Evolutionary conservation across 2,888 invertebrate species (phyloP).

Genomic region (Hirtodrosophila alboralis): DNA sequence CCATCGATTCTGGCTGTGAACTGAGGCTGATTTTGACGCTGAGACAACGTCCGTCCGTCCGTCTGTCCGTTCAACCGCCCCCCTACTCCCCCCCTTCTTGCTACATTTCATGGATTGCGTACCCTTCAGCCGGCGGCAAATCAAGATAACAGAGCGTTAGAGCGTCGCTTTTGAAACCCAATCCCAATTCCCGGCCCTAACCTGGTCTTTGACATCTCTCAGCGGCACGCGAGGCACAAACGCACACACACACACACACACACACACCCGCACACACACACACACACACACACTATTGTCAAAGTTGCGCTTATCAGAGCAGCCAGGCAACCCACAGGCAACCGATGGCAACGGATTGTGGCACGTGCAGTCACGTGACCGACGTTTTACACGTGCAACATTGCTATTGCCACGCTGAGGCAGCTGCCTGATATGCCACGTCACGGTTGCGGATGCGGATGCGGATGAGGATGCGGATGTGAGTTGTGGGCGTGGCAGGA

Average conservation of each 20-base stretch:
- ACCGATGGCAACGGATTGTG: conserved; percentile 27
- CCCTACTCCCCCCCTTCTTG: too few relatives aligned
- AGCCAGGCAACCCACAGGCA: conserved; percentile 32
- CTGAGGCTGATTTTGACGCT: conserved; percentile 9
- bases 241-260: background rate
- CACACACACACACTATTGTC: conserved; percentile 56
- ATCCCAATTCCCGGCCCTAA: conserved; percentile 39
- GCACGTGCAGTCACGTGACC: conserved; percentile 80
- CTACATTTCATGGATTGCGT: conserved; percentile 2
- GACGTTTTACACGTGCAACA: conserved; percentile 73
- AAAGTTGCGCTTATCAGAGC: conserved; percentile 72
- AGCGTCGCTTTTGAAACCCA: conserved; percentile 37
- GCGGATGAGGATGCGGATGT: conserved; percentile 39
- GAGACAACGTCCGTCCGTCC: background rate
- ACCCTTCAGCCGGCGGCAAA: conserved; percentile 25
- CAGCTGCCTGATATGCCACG: conserved; percentile 30
- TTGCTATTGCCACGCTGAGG: conserved; percentile 1
- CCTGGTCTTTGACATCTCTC: conserved; percentile 71
- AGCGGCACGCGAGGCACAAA: conserved; percentile 29
- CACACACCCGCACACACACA: too few relatives aligned
- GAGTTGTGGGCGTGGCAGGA: conserved; percentile 38
- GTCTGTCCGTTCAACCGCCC: background rate
- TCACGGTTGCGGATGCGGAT: conserved; percentile 43
- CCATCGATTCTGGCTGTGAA: conserved; percentile 50
- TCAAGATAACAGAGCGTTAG: conserved; percentile 50